Conservation (phyloP, 2,888 invertebrate species). For the Autographa gamma region DNA sequence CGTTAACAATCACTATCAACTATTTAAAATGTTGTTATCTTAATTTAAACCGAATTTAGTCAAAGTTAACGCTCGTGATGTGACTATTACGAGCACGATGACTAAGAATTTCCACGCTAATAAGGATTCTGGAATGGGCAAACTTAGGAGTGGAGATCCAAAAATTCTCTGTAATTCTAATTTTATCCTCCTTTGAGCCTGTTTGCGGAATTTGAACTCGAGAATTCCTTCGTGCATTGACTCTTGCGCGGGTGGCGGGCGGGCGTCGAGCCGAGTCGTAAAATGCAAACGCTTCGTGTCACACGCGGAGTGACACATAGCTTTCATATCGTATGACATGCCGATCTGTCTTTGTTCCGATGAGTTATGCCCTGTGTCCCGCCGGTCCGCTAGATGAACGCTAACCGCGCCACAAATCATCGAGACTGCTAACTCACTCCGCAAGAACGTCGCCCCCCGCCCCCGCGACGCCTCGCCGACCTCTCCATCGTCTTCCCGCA, state of each 20-base stretch:
- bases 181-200: conserved; percentile 62
- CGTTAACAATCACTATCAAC: conserved; percentile 29
- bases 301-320: conserved; percentile 66
- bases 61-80: not conserved
- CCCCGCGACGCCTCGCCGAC: conserved; percentile 56
- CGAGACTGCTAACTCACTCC: conserved; percentile 76
- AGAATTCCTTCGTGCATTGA: conserved; percentile 60
- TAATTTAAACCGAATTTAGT: not conserved
- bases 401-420: conserved; percentile 84
- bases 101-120: conserved; percentile 20
- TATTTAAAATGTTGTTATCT: not conserved
- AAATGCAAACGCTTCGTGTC: conserved; percentile 61
- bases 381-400: conserved; percentile 77
- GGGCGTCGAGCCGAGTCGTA: conserved; percentile 55
- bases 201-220: conserved; percentile 59
- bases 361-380: conserved; percentile 74
- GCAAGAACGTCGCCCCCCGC: conserved; percentile 67
- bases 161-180: conserved; percentile 62
- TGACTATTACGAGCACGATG: conserved; percentile 9
- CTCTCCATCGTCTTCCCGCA: conserved; percentile 69
- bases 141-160: conserved; percentile 37
- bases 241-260: conserved; percentile 55
- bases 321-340: conserved; percentile 61
- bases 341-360: conserved; percentile 73
- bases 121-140: conserved; percentile 40